Evolutionary conservation across 2,888 invertebrate species (phyloP).

Genomic region (Dicyrtomina minuta): DNA sequence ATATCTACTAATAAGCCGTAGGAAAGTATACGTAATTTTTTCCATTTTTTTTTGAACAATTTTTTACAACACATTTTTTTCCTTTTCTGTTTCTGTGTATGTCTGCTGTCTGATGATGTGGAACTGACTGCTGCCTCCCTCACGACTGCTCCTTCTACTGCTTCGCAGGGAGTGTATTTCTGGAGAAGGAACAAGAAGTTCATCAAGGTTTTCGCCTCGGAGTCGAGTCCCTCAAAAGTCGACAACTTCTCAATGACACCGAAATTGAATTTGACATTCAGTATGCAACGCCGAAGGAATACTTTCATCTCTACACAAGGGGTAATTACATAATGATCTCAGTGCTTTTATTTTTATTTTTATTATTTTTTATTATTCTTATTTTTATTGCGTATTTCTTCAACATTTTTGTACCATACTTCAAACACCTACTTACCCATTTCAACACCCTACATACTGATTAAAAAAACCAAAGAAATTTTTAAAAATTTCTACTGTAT

Average conservation of each 20-base stretch:
- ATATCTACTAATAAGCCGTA: too few species aligned
- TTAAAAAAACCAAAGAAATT: too few species aligned
- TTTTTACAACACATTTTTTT: too few species aligned
- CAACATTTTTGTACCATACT: neutral
- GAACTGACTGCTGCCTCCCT: too few species aligned
- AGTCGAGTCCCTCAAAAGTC: constrained; percentile 46
- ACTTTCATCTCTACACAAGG: constrained; percentile 49
- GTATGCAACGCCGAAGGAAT: constrained; percentile 48
- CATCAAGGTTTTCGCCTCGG: constrained; percentile 48
- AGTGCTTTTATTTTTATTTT: constrained; percentile 5
- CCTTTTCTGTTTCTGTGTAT: too few species aligned
- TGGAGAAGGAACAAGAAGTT: constrained; percentile 51
- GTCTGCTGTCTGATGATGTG: too few species aligned
- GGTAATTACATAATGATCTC: too few species aligned
- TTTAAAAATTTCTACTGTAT: too few species aligned
- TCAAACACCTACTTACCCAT: neutral
- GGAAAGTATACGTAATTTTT: too few species aligned
- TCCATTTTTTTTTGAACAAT: too few species aligned
- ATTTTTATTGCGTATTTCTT: neutral
- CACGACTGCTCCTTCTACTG: too few species aligned
- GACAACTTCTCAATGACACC: constrained; percentile 50
- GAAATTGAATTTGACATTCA: constrained; percentile 50
- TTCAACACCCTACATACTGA: neutral
- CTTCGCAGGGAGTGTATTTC: constrained; percentile 48
- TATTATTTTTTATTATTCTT: constrained; percentile 2